Evolutionary conservation across 2,113 vertebrate species (phyloP), one percentile per base, ranked within the genome.

Genomic region (Cricetomys ansorgei): DNA sequence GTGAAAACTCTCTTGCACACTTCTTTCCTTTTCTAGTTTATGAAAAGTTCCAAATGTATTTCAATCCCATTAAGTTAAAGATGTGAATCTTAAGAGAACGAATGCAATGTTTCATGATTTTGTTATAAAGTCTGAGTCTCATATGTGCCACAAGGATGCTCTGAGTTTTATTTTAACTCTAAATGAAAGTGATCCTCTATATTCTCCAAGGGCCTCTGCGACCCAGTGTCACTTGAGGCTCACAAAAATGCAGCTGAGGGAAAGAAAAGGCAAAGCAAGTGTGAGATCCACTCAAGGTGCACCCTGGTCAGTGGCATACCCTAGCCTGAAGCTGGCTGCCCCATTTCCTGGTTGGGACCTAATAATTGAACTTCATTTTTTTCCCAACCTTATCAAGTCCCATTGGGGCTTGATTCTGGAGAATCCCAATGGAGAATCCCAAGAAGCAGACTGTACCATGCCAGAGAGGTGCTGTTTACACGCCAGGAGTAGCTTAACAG

Each of bases 41-140:
- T 77, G 88, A 87, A 87, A 77, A 70, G 37, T 59, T 59, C 34
- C 83, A 86, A 89, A 57, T 50, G 21, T 57, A 45, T 69, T 94
- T 75, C 37, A 79, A n/a, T 88, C 75, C 43, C n/a, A 43, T 91
- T 80, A 25, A 43, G 40, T 94, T 88, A 91, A 91, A 69, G 67
- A 79, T 69, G 11, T 7, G 40, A 89, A 57, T 29, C 59, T 65
- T 45, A 65, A 64, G 65, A 64, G 53, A 76, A 12, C n/a, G 48
- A 29, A 88, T 5, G 17, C 65, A 27, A 2, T 55, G 29, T 48
- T 79, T 50, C 48, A 5, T 75, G 62, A 27, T 62, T 93, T 31
- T 73, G 62, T 67, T 17, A 5, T 57, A n/a, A 40, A 57, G 12
- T 16, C 19, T 45, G 17, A 88, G 15, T 79, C n/a, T 53, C 59